A percentile compares a stretch with the other conserved stretches of the same genome.
phyloP scores from a whole-genome alignment of 2,113 vertebrate genomes.

The Pangasianodon gigas region DNA sequence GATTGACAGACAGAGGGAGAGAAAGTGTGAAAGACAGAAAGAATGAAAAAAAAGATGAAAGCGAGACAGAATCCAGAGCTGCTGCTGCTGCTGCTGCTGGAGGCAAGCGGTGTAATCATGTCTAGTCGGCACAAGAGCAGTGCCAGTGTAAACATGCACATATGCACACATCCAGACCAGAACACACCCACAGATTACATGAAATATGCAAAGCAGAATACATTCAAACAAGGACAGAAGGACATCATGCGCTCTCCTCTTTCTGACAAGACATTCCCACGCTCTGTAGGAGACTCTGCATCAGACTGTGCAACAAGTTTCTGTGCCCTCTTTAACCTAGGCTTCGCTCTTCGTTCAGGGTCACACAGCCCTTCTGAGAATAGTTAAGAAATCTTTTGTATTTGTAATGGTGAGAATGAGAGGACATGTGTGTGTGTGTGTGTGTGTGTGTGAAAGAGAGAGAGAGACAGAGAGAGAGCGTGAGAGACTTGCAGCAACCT shows the following conservation, averaged over 20 bases:
- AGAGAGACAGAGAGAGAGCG: background rate
- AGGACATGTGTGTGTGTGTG: background rate
- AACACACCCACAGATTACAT: conserved; percentile 9
- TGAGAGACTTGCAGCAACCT: conserved; percentile 5
- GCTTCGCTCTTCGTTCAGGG: conserved; percentile 23
- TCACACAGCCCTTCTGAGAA: conserved; percentile 42
- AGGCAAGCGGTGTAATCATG: conserved; percentile 31
- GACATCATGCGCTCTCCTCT: background rate
- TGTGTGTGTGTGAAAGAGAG: background rate
- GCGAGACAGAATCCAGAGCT: conserved; percentile 12
- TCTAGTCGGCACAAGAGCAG: conserved; percentile 23
- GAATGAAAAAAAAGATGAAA: background rate
- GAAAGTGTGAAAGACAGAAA: background rate
- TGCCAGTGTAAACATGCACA: conserved; percentile 47
- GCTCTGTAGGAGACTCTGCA: conserved; percentile 20
- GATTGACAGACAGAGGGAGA: background rate
- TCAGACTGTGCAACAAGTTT: conserved; percentile 22
- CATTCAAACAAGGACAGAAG: conserved; percentile 24
- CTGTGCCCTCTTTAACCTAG: conserved; percentile 18
- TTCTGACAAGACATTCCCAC: conserved; percentile 39
- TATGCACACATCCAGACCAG: background rate
- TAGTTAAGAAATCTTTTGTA: conserved; percentile 42
- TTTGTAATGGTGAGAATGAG: conserved; percentile 19
- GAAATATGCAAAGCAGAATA: conserved; percentile 24
- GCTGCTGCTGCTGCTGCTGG: conserved; percentile 15